Conservation (phyloP, 2,888 invertebrate species). For the Drosophila eohydei region DNA sequence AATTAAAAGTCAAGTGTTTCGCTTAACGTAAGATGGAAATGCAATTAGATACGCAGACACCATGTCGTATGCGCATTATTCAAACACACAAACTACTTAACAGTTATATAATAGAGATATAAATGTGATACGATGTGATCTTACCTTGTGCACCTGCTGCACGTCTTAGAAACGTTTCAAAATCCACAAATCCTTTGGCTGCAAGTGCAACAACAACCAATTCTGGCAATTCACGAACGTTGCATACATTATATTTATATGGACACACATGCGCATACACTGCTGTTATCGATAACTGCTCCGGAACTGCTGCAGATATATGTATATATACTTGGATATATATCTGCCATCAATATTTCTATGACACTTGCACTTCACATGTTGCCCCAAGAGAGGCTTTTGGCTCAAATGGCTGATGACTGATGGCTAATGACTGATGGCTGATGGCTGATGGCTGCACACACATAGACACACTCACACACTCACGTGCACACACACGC, state of each 20-base stretch:
- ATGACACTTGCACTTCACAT: constrained; percentile 69
- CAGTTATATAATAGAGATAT: background rate
- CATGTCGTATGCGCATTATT: constrained; percentile 67
- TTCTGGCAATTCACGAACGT: constrained; percentile 73
- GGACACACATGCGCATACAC: constrained; percentile 41
- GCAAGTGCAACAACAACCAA: constrained; percentile 82
- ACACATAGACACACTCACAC: constrained; percentile 32
- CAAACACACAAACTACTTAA: background rate
- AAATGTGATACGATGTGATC: background rate
- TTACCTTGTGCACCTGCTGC: constrained; percentile 62
- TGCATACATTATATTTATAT: constrained; percentile 72
- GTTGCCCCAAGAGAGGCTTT: constrained; percentile 37
- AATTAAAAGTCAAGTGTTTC: constrained; percentile 3
- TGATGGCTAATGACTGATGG: constrained; percentile 35
- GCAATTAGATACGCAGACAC: constrained; percentile 59
- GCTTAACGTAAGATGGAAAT: constrained; percentile 3
- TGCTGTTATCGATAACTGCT: constrained; percentile 21
- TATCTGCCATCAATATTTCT: constrained; percentile 3
- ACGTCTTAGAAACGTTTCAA: constrained; percentile 60
- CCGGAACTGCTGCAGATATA: constrained; percentile 9
- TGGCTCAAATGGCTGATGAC: constrained; percentile 26
- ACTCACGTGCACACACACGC: constrained; percentile 17
- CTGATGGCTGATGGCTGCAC: constrained; percentile 11
- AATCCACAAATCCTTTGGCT: constrained; percentile 83
- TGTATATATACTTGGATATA: constrained; percentile 3